A percentile compares a stretch with the other conserved stretches of the same genome.
Evolutionary conservation across 1,140 invertebrate species (phyloP).

Genomic region (Anagrus nilaparvatae): DNA sequence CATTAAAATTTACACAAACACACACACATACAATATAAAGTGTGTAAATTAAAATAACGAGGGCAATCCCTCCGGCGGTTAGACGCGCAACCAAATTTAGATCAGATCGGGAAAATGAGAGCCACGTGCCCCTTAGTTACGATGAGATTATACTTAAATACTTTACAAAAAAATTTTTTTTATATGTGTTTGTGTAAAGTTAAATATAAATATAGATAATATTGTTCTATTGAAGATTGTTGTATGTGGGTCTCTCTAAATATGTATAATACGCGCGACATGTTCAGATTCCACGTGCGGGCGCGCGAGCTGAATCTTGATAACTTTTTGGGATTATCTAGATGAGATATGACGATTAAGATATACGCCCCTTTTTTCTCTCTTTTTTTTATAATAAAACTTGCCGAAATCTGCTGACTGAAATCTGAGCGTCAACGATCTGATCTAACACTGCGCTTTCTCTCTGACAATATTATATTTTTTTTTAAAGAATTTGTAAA

Average conservation of each 20-base stretch:
- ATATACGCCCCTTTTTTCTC: slow-evolving; percentile 29
- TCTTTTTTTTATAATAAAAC: too few relatives aligned
- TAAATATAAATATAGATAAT: too few relatives aligned
- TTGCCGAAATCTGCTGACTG: slow-evolving; percentile 29
- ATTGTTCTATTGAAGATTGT: too few relatives aligned
- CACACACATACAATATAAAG: neutral
- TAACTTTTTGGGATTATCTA: slow-evolving; percentile 38
- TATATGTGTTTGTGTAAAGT: too few relatives aligned
- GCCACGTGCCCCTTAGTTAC: slow-evolving; percentile 23
- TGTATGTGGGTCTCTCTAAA: too few relatives aligned
- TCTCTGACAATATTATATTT: too few relatives aligned
- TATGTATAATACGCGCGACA: slow-evolving; percentile 4
- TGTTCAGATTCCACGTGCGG: neutral
- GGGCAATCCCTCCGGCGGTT: slow-evolving; percentile 1
- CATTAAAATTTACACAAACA: neutral
- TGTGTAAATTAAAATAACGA: slow-evolving; percentile 10
- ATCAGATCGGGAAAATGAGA: slow-evolving; percentile 28
- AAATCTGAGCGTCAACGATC: slow-evolving; percentile 31
- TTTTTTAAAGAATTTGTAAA: too few relatives aligned
- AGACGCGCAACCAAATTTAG: slow-evolving; percentile 24
- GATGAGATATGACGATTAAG: slow-evolving; percentile 41
- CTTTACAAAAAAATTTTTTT: too few relatives aligned
- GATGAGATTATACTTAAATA: too few relatives aligned
- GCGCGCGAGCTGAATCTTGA: slow-evolving; percentile 31
- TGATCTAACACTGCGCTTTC: too few relatives aligned